Percentiles rank a stretch among this genome's conserved stretches.
Evolutionary conservation across 1,140 invertebrate genomes (phyloP).

Genomic region (Bombus waltoni): DNA sequence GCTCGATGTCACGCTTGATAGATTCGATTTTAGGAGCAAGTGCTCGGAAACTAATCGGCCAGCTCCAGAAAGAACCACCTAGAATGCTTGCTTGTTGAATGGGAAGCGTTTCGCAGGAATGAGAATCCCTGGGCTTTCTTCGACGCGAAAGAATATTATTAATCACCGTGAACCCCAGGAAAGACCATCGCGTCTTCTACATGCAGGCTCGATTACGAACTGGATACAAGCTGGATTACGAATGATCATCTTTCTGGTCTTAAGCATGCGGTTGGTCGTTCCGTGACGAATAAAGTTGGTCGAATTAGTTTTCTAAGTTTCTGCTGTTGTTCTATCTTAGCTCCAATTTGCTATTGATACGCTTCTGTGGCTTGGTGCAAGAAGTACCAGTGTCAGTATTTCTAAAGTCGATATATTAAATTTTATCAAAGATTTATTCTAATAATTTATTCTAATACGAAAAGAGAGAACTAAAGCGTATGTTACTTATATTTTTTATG

Average conservation of each 20-base stretch:
- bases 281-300: neutral
- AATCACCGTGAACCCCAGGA: neutral
- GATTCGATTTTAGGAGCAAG: constrained; percentile 39
- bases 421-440: too few relatives aligned
- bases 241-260: neutral
- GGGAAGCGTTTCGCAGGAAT: neutral
- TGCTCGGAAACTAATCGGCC: constrained; percentile 41
- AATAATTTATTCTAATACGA: too few relatives aligned
- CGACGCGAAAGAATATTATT: constrained; percentile 12
- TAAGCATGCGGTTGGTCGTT: too few relatives aligned
- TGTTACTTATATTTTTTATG: too few relatives aligned
- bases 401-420: too few relatives aligned
- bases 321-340: neutral
- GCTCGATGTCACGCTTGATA: constrained; percentile 47
- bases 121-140: neutral
- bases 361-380: too few relatives aligned
- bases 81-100: neutral
- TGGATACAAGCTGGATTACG: neutral
- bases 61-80: constrained; percentile 18
- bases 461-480: too few relatives aligned
- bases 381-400: too few relatives aligned
- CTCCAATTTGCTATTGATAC: too few relatives aligned
- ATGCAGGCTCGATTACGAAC: neutral
- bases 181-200: neutral
- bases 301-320: neutral